phyloP scores from a whole-genome alignment of 1,140 invertebrate genomes.

The Zophobas atratus region DNA sequence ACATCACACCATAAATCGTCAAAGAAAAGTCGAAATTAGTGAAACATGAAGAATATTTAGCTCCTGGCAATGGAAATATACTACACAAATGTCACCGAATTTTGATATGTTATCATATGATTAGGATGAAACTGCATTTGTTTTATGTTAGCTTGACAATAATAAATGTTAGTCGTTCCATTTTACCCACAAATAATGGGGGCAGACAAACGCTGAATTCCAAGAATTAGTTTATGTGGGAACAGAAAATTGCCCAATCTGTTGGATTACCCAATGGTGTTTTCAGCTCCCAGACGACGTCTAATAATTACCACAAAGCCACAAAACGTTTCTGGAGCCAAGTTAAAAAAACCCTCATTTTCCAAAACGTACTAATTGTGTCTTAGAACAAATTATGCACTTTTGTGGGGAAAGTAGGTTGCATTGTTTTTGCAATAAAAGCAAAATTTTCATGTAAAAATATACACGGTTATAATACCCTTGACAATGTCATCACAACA shows the following conservation, averaged over 20 bases:
- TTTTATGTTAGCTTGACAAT: slow-evolving; percentile 14
- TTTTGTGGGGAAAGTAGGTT: slow-evolving; percentile 41
- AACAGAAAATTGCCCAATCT: slow-evolving; percentile 14
- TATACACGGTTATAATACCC: not conserved
- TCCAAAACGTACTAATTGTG: slow-evolving; percentile 10
- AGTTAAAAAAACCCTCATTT: not conserved
- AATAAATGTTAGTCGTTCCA: not conserved
- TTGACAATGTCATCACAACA: not conserved
- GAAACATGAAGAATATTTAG: not conserved
- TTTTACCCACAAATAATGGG: slow-evolving; percentile 7
- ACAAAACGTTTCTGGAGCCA: slow-evolving; percentile 18
- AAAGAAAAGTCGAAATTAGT: not conserved
- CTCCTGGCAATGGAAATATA: slow-evolving; percentile 16
- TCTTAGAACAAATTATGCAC: slow-evolving; percentile 3
- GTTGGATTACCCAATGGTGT: slow-evolving; percentile 29
- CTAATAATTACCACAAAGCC: slow-evolving; percentile 16
- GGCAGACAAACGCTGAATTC: slow-evolving; percentile 5
- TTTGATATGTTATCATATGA: slow-evolving; percentile 34
- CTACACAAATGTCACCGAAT: slow-evolving; percentile 6
- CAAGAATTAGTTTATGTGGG: not conserved
- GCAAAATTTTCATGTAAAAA: not conserved
- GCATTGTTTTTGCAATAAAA: slow-evolving; percentile 9
- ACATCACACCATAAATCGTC: too few relatives aligned
- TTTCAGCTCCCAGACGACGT: slow-evolving; percentile 2
- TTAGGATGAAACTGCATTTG: slow-evolving; percentile 5